phyloP scores from a whole-genome alignment of 2,888 invertebrate species.

The Cremastobaeus sp. region DNA sequence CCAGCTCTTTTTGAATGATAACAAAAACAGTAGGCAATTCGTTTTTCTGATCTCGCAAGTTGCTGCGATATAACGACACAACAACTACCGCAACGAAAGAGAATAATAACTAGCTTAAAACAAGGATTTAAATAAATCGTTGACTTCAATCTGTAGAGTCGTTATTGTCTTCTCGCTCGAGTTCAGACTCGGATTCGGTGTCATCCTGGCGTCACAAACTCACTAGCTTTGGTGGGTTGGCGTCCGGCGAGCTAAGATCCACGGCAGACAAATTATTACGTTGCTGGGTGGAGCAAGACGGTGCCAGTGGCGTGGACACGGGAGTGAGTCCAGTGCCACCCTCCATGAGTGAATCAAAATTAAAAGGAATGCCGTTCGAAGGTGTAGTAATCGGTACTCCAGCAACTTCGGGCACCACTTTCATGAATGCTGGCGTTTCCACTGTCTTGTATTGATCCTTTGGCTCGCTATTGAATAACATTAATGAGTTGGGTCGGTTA shows the following conservation, averaged over 20 bases:
- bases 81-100: neutral
- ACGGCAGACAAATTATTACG: conserved; percentile 83
- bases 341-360: conserved; percentile 95
- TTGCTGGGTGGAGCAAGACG: conserved; percentile 87
- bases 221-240: conserved; percentile 88
- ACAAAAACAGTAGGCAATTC: neutral
- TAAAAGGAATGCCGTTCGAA: conserved; percentile 91
- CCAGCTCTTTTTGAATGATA: neutral
- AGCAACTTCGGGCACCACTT: conserved; percentile 82
- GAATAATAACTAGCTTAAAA: neutral
- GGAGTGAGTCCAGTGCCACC: conserved; percentile 95
- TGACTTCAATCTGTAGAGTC: conserved; percentile 43
- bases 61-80: neutral
- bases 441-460: conserved; percentile 74
- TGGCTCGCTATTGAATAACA: conserved; percentile 72
- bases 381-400: conserved; percentile 93
- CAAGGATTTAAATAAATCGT: conserved; percentile 1
- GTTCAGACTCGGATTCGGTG: conserved; percentile 24
- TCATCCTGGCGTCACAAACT: conserved; percentile 85
- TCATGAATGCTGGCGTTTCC: conserved; percentile 75
- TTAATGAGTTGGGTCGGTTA: conserved; percentile 77
- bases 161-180: conserved; percentile 19
- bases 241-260: conserved; percentile 86
- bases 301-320: conserved; percentile 85
- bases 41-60: conserved; percentile 18